phyloP scores from a whole-genome alignment of 2,888 invertebrate species.

The Galerucella nymphaeae region DNA sequence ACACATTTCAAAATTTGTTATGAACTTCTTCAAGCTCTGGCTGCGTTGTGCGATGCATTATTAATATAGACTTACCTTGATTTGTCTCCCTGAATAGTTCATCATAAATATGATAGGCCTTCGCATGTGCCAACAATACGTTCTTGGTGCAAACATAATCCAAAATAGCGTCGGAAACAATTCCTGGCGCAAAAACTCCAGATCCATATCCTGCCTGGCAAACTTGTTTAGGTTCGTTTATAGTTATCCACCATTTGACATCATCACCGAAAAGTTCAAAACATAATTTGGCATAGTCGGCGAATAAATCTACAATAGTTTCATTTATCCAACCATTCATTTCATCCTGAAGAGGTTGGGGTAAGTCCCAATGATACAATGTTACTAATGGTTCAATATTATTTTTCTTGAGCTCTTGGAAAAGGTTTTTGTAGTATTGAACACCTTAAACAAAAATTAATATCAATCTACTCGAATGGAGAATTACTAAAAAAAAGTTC shows the following conservation, averaged over 20 bases:
- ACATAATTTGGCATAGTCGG: conserved; percentile 69
- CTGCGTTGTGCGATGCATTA: no score
- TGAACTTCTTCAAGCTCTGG: no score
- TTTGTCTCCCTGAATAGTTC: conserved; percentile 64
- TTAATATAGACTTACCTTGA: conserved; percentile 36
- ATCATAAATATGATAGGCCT: conserved; percentile 72
- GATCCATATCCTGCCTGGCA: conserved; percentile 60
- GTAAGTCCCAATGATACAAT: conserved; percentile 44
- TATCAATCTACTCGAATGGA: neutral
- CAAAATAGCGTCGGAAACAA: conserved; percentile 55
- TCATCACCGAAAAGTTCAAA: conserved; percentile 64
- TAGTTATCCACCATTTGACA: conserved; percentile 67
- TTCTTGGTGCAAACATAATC: conserved; percentile 74
- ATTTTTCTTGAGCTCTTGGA: conserved; percentile 33
- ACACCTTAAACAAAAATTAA: conserved; percentile 29
- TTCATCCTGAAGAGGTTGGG: conserved; percentile 57
- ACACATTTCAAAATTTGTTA: no score
- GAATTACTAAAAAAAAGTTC: no score
- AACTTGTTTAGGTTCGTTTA: conserved; percentile 66
- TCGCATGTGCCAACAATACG: conserved; percentile 73
- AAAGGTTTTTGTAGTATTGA: conserved; percentile 46
- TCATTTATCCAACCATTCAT: conserved; percentile 74
- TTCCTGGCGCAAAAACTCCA: conserved; percentile 59
- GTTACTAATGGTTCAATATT: conserved; percentile 40
- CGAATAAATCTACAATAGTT: conserved; percentile 72